Evolutionary conservation across 2,797 vertebrate species (phyloP), one percentile per base, ranked within the genome.

Genomic region (Fistularia tabacaria): DNA sequence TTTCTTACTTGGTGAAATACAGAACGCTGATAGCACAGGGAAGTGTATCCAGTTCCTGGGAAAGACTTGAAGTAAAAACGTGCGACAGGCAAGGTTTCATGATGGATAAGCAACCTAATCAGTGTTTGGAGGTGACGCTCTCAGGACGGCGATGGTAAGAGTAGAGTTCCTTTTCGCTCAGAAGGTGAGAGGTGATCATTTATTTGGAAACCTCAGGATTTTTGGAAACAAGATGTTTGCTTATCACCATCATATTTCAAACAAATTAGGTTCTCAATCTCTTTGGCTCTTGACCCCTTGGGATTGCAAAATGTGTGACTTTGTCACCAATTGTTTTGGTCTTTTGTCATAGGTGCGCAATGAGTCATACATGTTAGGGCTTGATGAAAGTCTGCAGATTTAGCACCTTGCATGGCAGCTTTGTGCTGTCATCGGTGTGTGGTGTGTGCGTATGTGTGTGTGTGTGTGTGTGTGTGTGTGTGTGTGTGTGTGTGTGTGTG

Each of bases 91-190:
- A 51, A 14, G 51, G 46, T 13, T 51, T 57, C 40, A 58, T 53
- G 46, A 56, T 51, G 59, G 62, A 79, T 59, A 63, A 74, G 67
- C 42, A 73, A 25, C 38, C 3, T 62, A 14, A 62, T 70, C 37
- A 54, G 47, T 54, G 55, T 57, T 62, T 61, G 48, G 38, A 39
- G 41, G 38, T 14, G 36, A 59, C 10, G 59, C 46, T 53, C 42
- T 54, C 42, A 39, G 57, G 45, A 44, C 14, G 10, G n/a, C 10
- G 54, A 14, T 11, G 9, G 8, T 45, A 48, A 62, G 50, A 59
- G 51, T 25, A 25, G 25, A 25, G 25, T 2, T 25, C 2, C 25
- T 25, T 2, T 25, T 25, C 25, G 25, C 36, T 49, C 46, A 8
- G 36, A 41, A 15, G 40, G 45, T 57, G 38, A 56, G 38, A 44